Evolutionary conservation across 53 echinoderm and acorn worm genomes (phyloP).

Genomic region (Echinarachnius parma): DNA sequence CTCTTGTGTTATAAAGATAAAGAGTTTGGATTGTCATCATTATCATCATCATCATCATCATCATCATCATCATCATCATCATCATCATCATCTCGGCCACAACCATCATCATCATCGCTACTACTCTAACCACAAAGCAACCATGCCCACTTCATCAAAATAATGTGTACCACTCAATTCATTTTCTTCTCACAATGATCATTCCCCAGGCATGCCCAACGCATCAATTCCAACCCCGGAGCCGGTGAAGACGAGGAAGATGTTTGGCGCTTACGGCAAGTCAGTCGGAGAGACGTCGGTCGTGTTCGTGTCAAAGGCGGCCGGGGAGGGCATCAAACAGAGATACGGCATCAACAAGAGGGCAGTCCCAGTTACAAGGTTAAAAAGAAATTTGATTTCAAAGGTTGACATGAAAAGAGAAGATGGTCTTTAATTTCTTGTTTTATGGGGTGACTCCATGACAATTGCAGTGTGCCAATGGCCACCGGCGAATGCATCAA

Average conservation of each 20-base stretch:
- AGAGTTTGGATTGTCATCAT: not conserved
- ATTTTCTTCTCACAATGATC: not conserved
- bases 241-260: slow-evolving; percentile 67
- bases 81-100: not conserved
- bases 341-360: slow-evolving; percentile 64
- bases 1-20: not conserved
- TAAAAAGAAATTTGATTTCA: no score
- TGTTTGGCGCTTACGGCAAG: slow-evolving; percentile 80
- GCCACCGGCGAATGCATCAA: no score
- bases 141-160: not conserved
- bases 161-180: not conserved
- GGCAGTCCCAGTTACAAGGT: slow-evolving; percentile 63
- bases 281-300: slow-evolving; percentile 60
- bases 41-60: not conserved
- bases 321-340: slow-evolving; percentile 52
- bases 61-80: not conserved
- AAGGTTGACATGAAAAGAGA: no score
- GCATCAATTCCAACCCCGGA: slow-evolving; percentile 81
- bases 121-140: not conserved
- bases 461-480: no score
- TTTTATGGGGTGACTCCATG: no score
- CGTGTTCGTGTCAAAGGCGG: slow-evolving; percentile 69
- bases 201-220: slow-evolving; percentile 69
- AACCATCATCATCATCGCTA: not conserved
- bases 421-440: no score